Evolutionary conservation across 2,797 vertebrate species (phyloP), one percentile per base, ranked within the genome.

Genomic region (Eulemur albifrons): DNA sequence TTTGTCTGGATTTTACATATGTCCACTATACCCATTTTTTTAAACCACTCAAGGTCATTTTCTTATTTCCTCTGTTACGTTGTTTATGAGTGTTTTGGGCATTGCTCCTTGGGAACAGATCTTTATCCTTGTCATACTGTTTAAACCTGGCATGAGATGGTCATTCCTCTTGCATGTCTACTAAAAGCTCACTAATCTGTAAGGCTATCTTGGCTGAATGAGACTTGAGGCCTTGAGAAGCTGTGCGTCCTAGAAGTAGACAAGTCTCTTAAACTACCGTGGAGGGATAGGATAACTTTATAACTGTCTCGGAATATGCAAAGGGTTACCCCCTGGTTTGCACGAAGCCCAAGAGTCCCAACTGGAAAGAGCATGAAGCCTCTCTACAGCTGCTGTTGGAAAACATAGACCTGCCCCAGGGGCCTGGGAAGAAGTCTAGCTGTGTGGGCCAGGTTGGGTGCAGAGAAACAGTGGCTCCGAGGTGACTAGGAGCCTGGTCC

Each of bases 1-100:
- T 80, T 35, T 69, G 45, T 70, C 3, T 40, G 90, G 11, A 52
- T 67, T 76, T 92, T 76, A 73, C 23, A 63, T 69, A 85, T 75
- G 21, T 88, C 43, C 93, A 21, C 23, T 45, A 23, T n/a, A 69
- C 12, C n/a, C 50, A 81, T 48, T 61, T 57, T 70, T 70, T 35
- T 67, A 73, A 86, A 70, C n/a, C 5, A 32, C 2, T 6, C 13
- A 32, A 23, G 70, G n/a, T 69, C 11, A 3, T 82, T 88, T 80
- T 87, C 45, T 84, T 93, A 43, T 61, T 90, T 83, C 11, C 48
- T 84, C 27, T 72, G n/a, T 45, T 52, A 59, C 79, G 57, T 88
- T 94, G 5, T 76, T 92, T 65, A 15, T 48, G 35, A 92, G 27
- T 50, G 0, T 84, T 59, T 84, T 21, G 23, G 69, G 17, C 17